phyloP scores from a whole-genome alignment of 1,140 invertebrate genomes.

The Drosophila ercepeae region DNA sequence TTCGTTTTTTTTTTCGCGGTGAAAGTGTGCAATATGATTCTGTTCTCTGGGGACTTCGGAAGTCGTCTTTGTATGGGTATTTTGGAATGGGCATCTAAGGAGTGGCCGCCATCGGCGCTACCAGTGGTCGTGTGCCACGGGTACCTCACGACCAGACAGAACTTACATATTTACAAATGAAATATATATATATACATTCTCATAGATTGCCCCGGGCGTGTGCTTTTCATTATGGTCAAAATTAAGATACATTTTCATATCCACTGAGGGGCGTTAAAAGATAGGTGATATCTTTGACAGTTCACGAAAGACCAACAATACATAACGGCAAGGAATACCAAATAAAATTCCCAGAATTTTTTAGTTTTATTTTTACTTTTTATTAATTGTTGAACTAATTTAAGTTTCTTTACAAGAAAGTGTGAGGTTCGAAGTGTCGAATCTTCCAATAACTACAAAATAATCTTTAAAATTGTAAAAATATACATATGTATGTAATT shows the following conservation, averaged over 20 bases:
- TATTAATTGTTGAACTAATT: not conserved
- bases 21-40: constrained; percentile 66
- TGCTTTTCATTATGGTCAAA: constrained; percentile 48
- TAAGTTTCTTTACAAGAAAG: too few species aligned
- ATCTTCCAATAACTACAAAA: too few species aligned
- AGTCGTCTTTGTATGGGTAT: constrained; percentile 6
- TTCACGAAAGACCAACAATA: not conserved
- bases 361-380: not conserved
- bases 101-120: constrained; percentile 7
- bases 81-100: not conserved
- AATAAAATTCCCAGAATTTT: not conserved
- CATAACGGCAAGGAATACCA: not conserved
- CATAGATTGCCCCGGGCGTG: constrained; percentile 35
- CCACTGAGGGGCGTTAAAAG: not conserved
- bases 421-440: too few species aligned
- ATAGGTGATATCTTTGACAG: constrained; percentile 3
- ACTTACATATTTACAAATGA: constrained; percentile 15
- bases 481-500: too few species aligned
- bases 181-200: constrained; percentile 23
- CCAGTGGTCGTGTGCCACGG: constrained; percentile 58
- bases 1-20: constrained; percentile 70
- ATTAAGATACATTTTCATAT: constrained; percentile 26
- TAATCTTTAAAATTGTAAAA: too few species aligned
- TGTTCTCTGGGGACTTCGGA: constrained; percentile 14
- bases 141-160: constrained; percentile 40